phyloP scores from a whole-genome alignment of 2,888 invertebrate species.

The Perizoma affinitatum region DNA sequence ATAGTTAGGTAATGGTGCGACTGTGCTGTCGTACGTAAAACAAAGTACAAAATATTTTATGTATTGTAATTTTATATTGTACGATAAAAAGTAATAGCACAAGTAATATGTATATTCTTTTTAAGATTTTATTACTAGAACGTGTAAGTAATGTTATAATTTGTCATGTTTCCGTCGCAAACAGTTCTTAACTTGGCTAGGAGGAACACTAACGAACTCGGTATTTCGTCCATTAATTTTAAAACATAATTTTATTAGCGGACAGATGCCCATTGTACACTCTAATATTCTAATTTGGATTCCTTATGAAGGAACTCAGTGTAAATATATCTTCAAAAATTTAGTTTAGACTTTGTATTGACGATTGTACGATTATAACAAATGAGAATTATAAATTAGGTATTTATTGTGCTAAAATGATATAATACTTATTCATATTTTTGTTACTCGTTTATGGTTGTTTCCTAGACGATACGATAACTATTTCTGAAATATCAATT shows the following conservation, averaged over 20 bases:
- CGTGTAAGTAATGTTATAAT: slow-evolving; percentile 56
- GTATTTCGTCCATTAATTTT: slow-evolving; percentile 84
- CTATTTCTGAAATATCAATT: slow-evolving; percentile 24
- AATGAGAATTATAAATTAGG: slow-evolving; percentile 69
- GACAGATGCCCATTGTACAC: slow-evolving; percentile 76
- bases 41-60: slow-evolving; percentile 84
- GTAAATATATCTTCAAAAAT: slow-evolving; percentile 76
- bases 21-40: slow-evolving; percentile 73
- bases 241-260: slow-evolving; percentile 79
- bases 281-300: slow-evolving; percentile 67
- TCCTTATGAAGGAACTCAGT: slow-evolving; percentile 76
- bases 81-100: slow-evolving; percentile 78
- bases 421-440: slow-evolving; percentile 56
- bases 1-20: slow-evolving; percentile 74
- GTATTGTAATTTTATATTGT: slow-evolving; percentile 81
- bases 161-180: slow-evolving; percentile 82
- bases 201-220: slow-evolving; percentile 82
- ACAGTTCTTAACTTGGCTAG: slow-evolving; percentile 79
- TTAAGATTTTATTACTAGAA: slow-evolving; percentile 73
- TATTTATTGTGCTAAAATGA: slow-evolving; percentile 68
- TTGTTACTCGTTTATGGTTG: slow-evolving; percentile 57
- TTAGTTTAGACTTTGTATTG: slow-evolving; percentile 72
- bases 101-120: slow-evolving; percentile 77
- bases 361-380: slow-evolving; percentile 61
- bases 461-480: slow-evolving; percentile 49